These are phyloP conservation scores for Gambelia wislizenii DNA, from an alignment of 2,797 vertebrate species.

Conservation along the genomic window DNA sequence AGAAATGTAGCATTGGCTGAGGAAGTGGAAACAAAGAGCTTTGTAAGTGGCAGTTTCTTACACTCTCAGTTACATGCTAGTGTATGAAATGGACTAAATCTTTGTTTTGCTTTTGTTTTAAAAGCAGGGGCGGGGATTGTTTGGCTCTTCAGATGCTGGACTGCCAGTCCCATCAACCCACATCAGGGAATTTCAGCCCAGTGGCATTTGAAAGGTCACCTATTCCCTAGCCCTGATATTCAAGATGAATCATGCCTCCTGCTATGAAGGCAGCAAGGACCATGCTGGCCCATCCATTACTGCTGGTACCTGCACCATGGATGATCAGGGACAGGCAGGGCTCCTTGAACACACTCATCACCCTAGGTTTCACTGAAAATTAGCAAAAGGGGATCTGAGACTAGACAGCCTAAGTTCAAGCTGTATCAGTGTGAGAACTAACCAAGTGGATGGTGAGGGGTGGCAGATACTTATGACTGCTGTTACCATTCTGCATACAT, in stretches of 20 bases:
- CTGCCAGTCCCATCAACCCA: neutral
- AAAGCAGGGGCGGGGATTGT: neutral
- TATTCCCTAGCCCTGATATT: neutral
- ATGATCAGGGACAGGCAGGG: neutral
- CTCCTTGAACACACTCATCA: neutral
- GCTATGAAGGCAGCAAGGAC: neutral
- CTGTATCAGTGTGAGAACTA: neutral
- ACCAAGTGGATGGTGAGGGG: neutral
- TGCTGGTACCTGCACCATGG: neutral
- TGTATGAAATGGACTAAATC: neutral
- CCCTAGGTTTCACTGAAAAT: no score
- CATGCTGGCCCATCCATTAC: no score
- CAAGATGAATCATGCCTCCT: neutral
- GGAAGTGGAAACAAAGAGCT: slow-evolving; percentile 28
- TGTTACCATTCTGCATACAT: neutral
- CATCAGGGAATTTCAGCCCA: neutral
- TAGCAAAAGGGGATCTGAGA: neutral
- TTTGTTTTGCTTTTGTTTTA: neutral
- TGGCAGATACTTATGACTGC: neutral
- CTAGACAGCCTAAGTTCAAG: neutral
- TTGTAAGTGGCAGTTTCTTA: slow-evolving; percentile 10
- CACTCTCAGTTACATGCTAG: neutral
- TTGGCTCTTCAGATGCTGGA: neutral
- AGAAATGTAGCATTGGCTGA: neutral
- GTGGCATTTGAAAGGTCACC: neutral